Evolutionary conservation across 2,888 invertebrate species (phyloP).

Genomic region (Teinopalpus imperialis): DNA sequence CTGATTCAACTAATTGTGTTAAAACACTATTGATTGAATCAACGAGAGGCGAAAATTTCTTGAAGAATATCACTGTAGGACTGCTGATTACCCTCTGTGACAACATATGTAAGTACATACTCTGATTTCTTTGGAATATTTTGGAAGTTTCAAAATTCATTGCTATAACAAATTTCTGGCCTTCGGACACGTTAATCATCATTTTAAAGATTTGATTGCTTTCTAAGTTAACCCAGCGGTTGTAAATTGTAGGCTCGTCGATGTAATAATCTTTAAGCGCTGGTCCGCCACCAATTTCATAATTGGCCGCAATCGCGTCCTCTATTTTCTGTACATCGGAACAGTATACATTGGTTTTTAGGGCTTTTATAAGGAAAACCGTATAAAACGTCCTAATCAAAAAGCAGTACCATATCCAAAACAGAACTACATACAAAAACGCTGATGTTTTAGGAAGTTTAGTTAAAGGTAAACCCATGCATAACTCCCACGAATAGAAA

Average conservation of each 20-base stretch:
- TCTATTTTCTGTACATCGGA: constrained; percentile 49
- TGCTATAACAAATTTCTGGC: constrained; percentile 54
- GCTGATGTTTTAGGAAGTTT: constrained; percentile 48
- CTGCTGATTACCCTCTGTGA: constrained; percentile 44
- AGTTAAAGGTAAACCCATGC: constrained; percentile 54
- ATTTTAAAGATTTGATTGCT: constrained; percentile 41
- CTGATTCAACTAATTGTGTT: constrained; percentile 48
- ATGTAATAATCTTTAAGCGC: constrained; percentile 58
- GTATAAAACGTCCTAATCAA: constrained; percentile 65
- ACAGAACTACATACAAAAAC: constrained; percentile 43
- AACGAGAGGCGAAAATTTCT: constrained; percentile 58
- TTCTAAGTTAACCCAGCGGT: constrained; percentile 50
- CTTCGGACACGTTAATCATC: constrained; percentile 45
- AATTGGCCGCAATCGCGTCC: constrained; percentile 49
- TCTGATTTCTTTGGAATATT: constrained; percentile 38
- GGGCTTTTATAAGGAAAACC: constrained; percentile 55
- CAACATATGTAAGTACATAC: constrained; percentile 46
- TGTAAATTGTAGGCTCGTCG: constrained; percentile 47
- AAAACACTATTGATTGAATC: constrained; percentile 47
- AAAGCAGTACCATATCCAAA: constrained; percentile 65
- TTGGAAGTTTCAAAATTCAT: constrained; percentile 49
- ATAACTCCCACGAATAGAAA: constrained; percentile 58
- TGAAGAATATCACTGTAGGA: constrained; percentile 58
- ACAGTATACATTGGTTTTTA: constrained; percentile 54
- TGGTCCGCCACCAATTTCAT: constrained; percentile 55